Evolutionary conservation across 2,113 vertebrate genomes (phyloP), one percentile per base, ranked within the genome.

Genomic region (Coptodon bakossiorum): DNA sequence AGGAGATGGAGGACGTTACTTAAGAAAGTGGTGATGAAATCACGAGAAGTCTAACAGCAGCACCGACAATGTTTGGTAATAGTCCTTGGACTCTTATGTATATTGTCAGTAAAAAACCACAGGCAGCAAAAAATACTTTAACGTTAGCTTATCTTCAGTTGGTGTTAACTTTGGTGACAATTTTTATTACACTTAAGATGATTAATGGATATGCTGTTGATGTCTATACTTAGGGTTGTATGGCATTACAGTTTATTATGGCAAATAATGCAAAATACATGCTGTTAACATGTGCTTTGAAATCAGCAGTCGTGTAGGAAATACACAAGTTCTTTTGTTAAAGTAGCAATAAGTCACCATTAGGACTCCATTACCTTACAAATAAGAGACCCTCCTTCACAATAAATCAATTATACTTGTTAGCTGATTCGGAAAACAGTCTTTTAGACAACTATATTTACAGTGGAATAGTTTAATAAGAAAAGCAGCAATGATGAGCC

Each of bases 341-440:
- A 48, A 29, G 43, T 48, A 48, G 22, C 6, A 76, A 76, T 3
- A 16, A 71, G 31, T 36, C 38, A 43, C n/a, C n/a, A 24, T 71
- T 43, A 71, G 16, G n/a, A 24, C n/a, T 43, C 7, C 0, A 3
- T 71, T 9, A 0, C 34, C 63, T 68, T 68, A 24, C n/a, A 9
- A 0, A 9, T 71, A 19, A 76, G 9, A 48, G 40, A 29, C 68
- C 68, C 2, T 45, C 68, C 14, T 45, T 76, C 71, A 48, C 14
- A 0, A 19, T 48, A 76, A 76, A 76, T 45, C 14, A 76, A 0
- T 19, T 12, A 17, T 7, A 48, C 68, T 29, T 76, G 6, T 29
- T 48, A 31, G 24, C 71, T 76, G 9, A 48, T 7, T 76, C 14
- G 14, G 4, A 19, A 29, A 29, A 16, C 6, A 17, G 22, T 48